phyloP scores from a whole-genome alignment of 64 coral and sea anemone genomes.

The Stichodactyla helianthus region DNA sequence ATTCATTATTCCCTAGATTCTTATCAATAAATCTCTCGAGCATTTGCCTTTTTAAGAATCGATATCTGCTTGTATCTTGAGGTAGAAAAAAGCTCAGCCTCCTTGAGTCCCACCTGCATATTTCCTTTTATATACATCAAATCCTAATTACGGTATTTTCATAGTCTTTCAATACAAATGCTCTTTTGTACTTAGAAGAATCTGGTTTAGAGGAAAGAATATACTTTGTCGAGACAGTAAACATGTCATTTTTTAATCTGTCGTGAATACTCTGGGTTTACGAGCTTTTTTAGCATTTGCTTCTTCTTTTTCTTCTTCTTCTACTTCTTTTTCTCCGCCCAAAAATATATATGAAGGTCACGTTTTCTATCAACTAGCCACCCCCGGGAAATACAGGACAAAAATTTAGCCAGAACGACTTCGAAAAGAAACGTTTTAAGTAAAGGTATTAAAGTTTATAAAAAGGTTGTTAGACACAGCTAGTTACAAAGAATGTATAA shows the following conservation, averaged over 20 bases:
- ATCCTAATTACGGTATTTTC: constrained; percentile 18
- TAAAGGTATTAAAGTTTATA: not conserved
- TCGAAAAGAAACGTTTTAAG: not conserved
- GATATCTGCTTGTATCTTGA: constrained; percentile 19
- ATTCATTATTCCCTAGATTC: constrained; percentile 10
- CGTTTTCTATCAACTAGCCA: no score
- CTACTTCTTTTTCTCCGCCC: not conserved
- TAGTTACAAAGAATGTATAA: no score
- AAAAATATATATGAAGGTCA: not conserved
- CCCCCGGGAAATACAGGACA: not conserved
- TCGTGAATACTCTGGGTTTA: not conserved
- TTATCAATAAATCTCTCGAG: constrained; percentile 18
- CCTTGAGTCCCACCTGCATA: constrained; percentile 7
- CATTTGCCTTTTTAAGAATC: constrained; percentile 20
- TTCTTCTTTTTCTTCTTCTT: not conserved
- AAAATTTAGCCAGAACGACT: not conserved
- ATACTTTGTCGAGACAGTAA: not conserved
- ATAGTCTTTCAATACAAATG: constrained; percentile 11
- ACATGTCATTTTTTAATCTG: constrained; percentile 1
- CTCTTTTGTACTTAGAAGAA: constrained; percentile 10
- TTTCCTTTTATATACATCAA: constrained; percentile 7
- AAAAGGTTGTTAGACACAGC: no score
- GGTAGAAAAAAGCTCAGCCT: constrained; percentile 14
- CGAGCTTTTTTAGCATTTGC: not conserved
- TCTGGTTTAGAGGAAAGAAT: constrained; percentile 15